phyloP scores from a whole-genome alignment of 2,113 vertebrate genomes.

The Seriola dumerili region DNA sequence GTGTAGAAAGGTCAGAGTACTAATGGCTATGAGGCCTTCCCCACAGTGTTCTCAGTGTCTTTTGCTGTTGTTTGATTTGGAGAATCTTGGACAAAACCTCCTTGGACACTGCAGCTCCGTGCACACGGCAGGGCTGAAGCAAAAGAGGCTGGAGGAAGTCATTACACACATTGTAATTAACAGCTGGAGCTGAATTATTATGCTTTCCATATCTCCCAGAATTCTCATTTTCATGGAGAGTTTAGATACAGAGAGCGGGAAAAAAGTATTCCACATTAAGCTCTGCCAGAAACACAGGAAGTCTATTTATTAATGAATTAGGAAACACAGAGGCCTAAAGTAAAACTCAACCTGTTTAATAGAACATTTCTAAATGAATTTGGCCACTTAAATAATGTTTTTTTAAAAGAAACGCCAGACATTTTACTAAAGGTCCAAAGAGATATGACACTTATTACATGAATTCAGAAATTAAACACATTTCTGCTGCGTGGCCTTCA shows the following conservation, averaged over 20 bases:
- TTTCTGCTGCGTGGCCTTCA: constrained; percentile 1
- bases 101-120: constrained; percentile 10
- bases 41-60: not conserved
- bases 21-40: not conserved
- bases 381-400: not conserved
- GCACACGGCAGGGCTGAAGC: not conserved
- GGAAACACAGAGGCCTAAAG: constrained; percentile 1
- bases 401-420: not conserved
- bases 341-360: constrained; percentile 11
- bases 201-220: constrained; percentile 31
- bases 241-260: constrained; percentile 26
- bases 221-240: constrained; percentile 45
- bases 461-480: constrained; percentile 5
- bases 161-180: constrained; percentile 49
- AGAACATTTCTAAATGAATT: constrained; percentile 8
- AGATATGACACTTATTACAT: constrained; percentile 41
- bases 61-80: not conserved
- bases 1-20: not conserved
- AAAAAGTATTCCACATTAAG: constrained; percentile 9
- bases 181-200: constrained; percentile 44
- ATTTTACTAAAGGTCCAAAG: constrained; percentile 17
- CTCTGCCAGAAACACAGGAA: constrained; percentile 3
- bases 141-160: constrained; percentile 21
- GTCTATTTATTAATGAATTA: constrained; percentile 21
- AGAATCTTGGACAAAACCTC: constrained; percentile 41